These are phyloP conservation scores for Glomeris maerens DNA, from an alignment of 1,140 invertebrate species.

Conservation along the genomic window DNA sequence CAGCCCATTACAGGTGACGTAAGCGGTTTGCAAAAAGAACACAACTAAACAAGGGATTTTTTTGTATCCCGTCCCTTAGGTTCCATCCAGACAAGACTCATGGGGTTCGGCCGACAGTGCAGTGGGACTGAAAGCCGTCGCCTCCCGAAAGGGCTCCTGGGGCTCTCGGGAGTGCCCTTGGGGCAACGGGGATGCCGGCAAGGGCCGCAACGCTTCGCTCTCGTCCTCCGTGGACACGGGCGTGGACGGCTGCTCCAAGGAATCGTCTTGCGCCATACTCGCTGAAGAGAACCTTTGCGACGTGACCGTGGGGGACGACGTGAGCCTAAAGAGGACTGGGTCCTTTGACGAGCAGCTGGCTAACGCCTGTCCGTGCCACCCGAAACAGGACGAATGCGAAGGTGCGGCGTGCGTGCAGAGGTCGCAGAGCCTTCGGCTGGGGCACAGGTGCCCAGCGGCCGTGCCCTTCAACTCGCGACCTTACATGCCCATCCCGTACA, in stretches of 20 bases:
- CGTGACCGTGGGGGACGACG: constrained; percentile 7
- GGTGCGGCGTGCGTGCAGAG: too few species aligned
- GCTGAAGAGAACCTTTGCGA: constrained; percentile 5
- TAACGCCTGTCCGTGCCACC: too few species aligned
- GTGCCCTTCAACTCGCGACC: constrained; percentile 12
- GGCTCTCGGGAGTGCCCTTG: constrained; percentile 47
- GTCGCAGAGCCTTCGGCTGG: constrained; percentile 21
- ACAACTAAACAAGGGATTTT: too few species aligned
- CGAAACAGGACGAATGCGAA: too few species aligned
- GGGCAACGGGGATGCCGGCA: constrained; percentile 6
- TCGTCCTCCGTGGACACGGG: constrained; percentile 14
- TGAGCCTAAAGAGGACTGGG: constrained; percentile 10
- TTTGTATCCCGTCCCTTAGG: constrained; percentile 1
- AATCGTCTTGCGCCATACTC: constrained; percentile 13
- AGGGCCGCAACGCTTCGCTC: constrained; percentile 13
- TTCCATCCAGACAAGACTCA: constrained; percentile 54
- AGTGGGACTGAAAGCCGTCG: constrained; percentile 30
- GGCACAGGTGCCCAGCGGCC: too few species aligned
- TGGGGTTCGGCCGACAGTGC: constrained; percentile 59
- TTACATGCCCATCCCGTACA: constrained; percentile 10
- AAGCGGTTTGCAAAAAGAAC: too few species aligned
- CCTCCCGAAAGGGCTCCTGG: constrained; percentile 56
- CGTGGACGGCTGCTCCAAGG: constrained; percentile 11
- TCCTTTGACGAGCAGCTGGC: constrained; percentile 12
- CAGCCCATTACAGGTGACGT: too few species aligned